phyloP scores from a whole-genome alignment of 2,113 vertebrate genomes.

The Mugil cephalus region DNA sequence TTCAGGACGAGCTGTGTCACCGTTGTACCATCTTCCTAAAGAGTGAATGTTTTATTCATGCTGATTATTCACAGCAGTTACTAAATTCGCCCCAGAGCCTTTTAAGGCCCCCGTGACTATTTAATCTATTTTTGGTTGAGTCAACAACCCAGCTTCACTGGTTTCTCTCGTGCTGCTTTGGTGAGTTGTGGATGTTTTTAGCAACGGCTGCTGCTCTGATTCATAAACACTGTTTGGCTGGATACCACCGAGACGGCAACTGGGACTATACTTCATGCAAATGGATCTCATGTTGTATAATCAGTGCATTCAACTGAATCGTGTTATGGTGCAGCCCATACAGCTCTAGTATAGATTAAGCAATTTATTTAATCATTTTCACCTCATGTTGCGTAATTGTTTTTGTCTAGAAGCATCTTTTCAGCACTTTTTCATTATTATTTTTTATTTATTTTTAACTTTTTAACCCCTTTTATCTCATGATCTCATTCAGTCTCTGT shows the following conservation, averaged over 20 bases:
- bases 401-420: not conserved
- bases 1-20: not conserved
- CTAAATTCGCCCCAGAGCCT: not conserved
- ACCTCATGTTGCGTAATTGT: not conserved
- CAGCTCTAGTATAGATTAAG: not conserved
- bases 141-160: not conserved
- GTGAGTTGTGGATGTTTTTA: not conserved
- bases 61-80: not conserved
- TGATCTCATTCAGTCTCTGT: too few relatives aligned
- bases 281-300: too few relatives aligned
- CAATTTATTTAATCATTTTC: not conserved
- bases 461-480: too few relatives aligned
- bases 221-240: too few relatives aligned
- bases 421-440: not conserved
- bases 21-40: not conserved
- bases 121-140: conserved; percentile 23
- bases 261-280: too few relatives aligned
- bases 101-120: not conserved
- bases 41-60: not conserved
- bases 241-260: too few relatives aligned
- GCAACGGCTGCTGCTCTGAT: not conserved
- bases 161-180: not conserved
- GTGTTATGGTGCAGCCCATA: too few relatives aligned
- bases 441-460: too few relatives aligned
- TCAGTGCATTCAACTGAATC: too few relatives aligned